phyloP scores from a whole-genome alignment of 2,113 vertebrate genomes.

The Motacilla tschutschensis region DNA sequence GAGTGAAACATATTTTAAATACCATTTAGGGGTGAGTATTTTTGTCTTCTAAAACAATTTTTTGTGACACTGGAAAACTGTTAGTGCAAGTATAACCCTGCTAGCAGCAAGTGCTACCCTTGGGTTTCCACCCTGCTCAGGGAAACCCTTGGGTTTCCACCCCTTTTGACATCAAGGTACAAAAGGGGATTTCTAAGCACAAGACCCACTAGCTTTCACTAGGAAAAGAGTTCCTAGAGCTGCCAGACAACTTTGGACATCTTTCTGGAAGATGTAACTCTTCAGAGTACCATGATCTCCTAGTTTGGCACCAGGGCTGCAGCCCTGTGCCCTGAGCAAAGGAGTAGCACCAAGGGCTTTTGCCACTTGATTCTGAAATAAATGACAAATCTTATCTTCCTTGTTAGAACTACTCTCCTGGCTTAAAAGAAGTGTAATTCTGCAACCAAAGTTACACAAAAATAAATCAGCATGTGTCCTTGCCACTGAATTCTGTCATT shows the following conservation, averaged over 20 bases:
- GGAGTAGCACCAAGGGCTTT: neutral
- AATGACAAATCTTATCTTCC: neutral
- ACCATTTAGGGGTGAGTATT: neutral
- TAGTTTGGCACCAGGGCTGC: neutral
- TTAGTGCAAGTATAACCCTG: rapidly evolving
- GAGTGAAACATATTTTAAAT: neutral
- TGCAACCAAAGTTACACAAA: neutral
- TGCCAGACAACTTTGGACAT: neutral
- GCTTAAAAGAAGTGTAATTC: neutral
- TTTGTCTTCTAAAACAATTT: neutral
- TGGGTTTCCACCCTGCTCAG: neutral
- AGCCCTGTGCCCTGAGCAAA: neutral
- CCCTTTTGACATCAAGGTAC: neutral
- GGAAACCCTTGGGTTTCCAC: neutral
- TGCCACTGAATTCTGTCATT: neutral
- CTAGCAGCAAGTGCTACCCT: neutral
- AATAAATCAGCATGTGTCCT: neutral
- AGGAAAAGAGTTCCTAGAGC: neutral
- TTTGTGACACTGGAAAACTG: neutral
- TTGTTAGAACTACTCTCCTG: neutral
- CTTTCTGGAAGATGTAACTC: neutral
- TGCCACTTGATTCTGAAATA: neutral
- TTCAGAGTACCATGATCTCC: rapidly evolving
- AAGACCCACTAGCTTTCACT: neutral
- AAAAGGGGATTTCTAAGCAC: neutral